Evolutionary conservation across 1,140 invertebrate species (phyloP).

Genomic region (Adoxophyes honmai): DNA sequence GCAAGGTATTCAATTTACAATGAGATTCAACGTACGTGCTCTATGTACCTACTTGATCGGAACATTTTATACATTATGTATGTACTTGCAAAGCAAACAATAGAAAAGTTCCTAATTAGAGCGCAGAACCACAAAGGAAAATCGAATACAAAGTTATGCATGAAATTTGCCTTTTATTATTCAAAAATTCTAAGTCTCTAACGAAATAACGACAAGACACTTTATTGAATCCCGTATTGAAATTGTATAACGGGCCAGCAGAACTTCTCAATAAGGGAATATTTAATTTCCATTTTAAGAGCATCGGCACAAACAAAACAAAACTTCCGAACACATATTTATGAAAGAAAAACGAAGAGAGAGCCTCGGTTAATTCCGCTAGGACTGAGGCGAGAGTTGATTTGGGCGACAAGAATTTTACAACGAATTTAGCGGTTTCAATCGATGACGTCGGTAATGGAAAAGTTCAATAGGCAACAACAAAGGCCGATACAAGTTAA

Average conservation of each 20-base stretch:
- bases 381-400: constrained; percentile 23
- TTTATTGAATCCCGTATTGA: constrained; percentile 49
- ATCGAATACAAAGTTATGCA: constrained; percentile 3
- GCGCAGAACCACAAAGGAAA: neutral
- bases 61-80: neutral
- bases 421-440: constrained; percentile 66
- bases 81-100: neutral
- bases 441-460: constrained; percentile 67
- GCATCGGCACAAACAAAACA: constrained; percentile 38
- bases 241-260: constrained; percentile 32
- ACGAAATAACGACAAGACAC: constrained; percentile 35
- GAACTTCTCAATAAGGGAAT: constrained; percentile 63
- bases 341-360: constrained; percentile 49
- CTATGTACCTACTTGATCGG: too few species aligned
- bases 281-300: constrained; percentile 57
- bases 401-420: constrained; percentile 55
- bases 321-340: constrained; percentile 48
- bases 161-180: constrained; percentile 10
- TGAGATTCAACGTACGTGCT: too few species aligned
- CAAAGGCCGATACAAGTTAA: constrained; percentile 71
- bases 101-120: neutral
- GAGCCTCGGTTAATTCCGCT: constrained; percentile 40
- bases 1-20: too few species aligned
- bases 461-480: constrained; percentile 74
- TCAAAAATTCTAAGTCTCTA: constrained; percentile 29